These are phyloP conservation scores for Ophioderma brevispina DNA, from an alignment of 35 echinoderm and acorn worm genomes.

Conservation along the genomic window DNA sequence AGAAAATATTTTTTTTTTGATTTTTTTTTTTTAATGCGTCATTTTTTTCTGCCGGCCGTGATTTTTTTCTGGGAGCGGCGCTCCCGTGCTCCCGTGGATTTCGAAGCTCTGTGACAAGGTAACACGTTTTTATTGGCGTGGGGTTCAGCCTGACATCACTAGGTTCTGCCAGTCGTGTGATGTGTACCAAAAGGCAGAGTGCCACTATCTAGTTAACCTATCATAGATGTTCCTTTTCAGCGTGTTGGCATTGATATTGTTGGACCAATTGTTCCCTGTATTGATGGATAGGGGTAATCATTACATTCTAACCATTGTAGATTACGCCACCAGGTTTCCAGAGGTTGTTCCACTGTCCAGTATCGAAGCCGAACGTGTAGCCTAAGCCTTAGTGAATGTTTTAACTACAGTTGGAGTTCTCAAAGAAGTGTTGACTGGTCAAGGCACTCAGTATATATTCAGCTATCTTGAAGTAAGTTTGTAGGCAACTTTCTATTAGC, in stretches of 20 bases:
- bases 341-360: background rate
- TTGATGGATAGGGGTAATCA: constrained; percentile 33
- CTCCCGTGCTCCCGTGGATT: too few species aligned
- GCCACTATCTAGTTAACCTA: constrained; percentile 3
- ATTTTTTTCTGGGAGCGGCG: too few species aligned
- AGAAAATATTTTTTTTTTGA: too few species aligned
- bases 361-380: background rate
- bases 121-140: constrained; percentile 76
- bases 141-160: constrained; percentile 31
- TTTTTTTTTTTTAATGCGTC: too few species aligned
- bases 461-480: constrained; percentile 10
- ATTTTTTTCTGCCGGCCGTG: too few species aligned
- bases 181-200: constrained; percentile 50
- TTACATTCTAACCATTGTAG: too few species aligned
- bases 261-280: too few species aligned
- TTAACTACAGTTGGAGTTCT: background rate
- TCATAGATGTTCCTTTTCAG: constrained; percentile 47
- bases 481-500: constrained; percentile 8
- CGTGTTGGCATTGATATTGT: too few species aligned
- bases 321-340: background rate
- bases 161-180: constrained; percentile 65
- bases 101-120: too few species aligned
- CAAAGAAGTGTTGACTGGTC: constrained; percentile 10
- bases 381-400: background rate
- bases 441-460: constrained; percentile 9